Conservation (phyloP, 2,797 vertebrate species). For the Rhinogobio ventralis region DNA sequence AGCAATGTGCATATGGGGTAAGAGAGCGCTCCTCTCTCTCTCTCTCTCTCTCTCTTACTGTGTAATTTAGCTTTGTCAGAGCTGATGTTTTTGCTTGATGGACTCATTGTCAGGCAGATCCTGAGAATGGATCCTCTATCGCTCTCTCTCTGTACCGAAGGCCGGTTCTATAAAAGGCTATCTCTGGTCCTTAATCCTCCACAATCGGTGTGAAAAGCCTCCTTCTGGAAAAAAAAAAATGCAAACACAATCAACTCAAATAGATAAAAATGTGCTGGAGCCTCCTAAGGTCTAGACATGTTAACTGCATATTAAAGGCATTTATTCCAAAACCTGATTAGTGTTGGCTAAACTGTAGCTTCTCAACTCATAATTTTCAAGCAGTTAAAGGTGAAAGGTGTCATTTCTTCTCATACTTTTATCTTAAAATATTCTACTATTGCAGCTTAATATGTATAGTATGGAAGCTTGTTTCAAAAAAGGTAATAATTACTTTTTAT, state of each 20-base stretch:
- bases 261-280: conserved; percentile 46
- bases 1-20: conserved; percentile 58
- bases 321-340: not conserved
- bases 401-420: not conserved
- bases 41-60: conserved; percentile 25
- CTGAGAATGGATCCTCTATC: conserved; percentile 23
- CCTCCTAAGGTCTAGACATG: conserved; percentile 25
- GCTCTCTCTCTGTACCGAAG: not conserved
- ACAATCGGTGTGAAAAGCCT: conserved; percentile 31
- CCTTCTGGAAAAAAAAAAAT: conserved; percentile 30
- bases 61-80: conserved; percentile 43
- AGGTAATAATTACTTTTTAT: too few relatives aligned
- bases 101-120: conserved; percentile 30
- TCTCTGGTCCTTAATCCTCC: conserved; percentile 1
- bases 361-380: not conserved
- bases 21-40: conserved; percentile 24
- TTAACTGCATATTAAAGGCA: conserved; percentile 26
- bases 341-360: not conserved
- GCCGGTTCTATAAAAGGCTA: conserved; percentile 6
- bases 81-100: conserved; percentile 39
- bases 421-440: not conserved
- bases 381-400: not conserved
- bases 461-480: too few relatives aligned
- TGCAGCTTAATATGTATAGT: not conserved
- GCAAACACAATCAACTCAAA: conserved; percentile 50